phyloP scores from a whole-genome alignment of 2,888 invertebrate genomes.

The Pediacus dermestoides region DNA sequence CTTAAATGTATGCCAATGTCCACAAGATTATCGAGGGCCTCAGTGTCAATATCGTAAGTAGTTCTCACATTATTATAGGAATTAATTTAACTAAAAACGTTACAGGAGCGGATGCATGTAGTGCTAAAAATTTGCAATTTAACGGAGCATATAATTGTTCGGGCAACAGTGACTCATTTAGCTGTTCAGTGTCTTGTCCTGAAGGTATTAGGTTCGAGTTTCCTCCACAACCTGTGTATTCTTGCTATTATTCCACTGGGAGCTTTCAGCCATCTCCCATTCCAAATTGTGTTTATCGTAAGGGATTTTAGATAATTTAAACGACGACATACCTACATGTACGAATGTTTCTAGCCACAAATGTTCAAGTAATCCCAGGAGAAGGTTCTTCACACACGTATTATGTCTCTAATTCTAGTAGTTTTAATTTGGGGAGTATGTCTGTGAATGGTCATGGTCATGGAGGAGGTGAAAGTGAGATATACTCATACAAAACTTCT shows the following conservation, averaged over 20 bases:
- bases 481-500: constrained; percentile 1
- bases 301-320: constrained; percentile 39
- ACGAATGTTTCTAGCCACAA: constrained; percentile 31
- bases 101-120: constrained; percentile 59
- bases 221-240: constrained; percentile 59
- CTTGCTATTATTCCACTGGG: constrained; percentile 65
- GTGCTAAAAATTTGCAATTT: constrained; percentile 62
- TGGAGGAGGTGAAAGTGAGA: not conserved
- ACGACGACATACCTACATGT: no score
- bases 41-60: constrained; percentile 68
- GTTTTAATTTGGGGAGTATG: constrained; percentile 14
- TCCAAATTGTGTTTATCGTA: constrained; percentile 69
- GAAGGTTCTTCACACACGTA: constrained; percentile 23
- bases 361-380: constrained; percentile 30
- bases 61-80: not conserved
- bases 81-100: constrained; percentile 14
- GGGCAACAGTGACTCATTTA: constrained; percentile 58
- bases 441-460: constrained; percentile 12
- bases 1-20: constrained; percentile 75
- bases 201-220: constrained; percentile 60
- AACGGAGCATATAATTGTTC: constrained; percentile 75
- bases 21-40: constrained; percentile 65
- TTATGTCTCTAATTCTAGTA: constrained; percentile 9
- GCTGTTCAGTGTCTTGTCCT: constrained; percentile 67
- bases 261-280: constrained; percentile 64